Conservation (phyloP, 1,140 invertebrate species). For the Nautilus pompilius region DNA sequence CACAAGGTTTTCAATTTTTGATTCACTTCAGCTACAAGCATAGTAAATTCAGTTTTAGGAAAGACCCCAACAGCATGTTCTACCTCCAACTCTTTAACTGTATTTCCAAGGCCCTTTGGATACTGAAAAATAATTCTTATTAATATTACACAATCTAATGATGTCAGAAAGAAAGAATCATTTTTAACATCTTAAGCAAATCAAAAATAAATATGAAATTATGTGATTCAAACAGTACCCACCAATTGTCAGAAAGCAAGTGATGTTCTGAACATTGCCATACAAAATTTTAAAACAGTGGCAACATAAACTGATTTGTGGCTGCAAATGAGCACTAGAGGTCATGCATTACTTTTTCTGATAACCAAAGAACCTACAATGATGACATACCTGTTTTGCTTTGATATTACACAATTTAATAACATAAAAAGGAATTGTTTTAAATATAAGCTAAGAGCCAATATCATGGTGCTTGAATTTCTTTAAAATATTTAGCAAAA, state of each 20-base stretch:
- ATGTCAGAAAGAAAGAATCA: neutral
- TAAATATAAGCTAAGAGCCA: too few relatives aligned
- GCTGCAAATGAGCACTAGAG: too few relatives aligned
- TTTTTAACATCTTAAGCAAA: neutral
- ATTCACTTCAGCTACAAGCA: constrained; percentile 74
- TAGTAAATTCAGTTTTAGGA: constrained; percentile 80
- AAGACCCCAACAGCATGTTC: constrained; percentile 62
- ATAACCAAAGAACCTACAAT: too few relatives aligned
- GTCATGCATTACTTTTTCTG: too few relatives aligned
- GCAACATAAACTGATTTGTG: neutral
- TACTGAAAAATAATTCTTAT: constrained; percentile 58
- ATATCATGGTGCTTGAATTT: too few relatives aligned
- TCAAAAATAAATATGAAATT: neutral
- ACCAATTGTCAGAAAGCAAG: neutral
- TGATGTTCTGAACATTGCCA: neutral
- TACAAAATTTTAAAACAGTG: neutral
- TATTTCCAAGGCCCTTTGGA: constrained; percentile 73
- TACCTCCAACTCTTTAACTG: constrained; percentile 66
- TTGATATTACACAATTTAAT: too few relatives aligned
- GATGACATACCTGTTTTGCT: too few relatives aligned
- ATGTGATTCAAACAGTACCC: neutral
- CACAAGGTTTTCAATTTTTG: constrained; percentile 47
- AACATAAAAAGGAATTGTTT: too few relatives aligned
- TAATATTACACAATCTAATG: neutral
- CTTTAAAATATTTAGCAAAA: too few relatives aligned